Base-by-base conservation (phyloP, 2,888 invertebrate genomes). In the Margaritifera margaritifera region DNA sequence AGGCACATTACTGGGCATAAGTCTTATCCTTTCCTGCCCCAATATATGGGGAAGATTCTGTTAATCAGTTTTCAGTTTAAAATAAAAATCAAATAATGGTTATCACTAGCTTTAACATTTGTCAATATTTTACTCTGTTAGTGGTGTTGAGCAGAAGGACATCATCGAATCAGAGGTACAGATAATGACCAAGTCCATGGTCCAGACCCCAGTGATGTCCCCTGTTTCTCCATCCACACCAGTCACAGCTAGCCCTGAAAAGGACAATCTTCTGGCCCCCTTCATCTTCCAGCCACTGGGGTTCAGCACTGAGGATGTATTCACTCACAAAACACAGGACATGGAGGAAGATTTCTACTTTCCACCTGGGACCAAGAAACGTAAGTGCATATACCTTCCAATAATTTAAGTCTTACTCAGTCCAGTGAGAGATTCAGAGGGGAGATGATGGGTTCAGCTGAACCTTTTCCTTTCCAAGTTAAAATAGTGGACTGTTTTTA, bases 91-190 rank as follows among this genome's bases (percentile, higher is more conserved):
- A n/a, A n/a, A n/a, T n/a, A n/a, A n/a, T 42, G 42, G 15, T 15
- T 42, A 42, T 15, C 42, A 11, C 42, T 31, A 18, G 64, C 27
- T 24, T 57, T 5, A 20, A 20, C 15, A 50, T 18, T 42, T 42
- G 42, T 42, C 42, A 11, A 2, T 42, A 3, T 42, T 31, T 62
- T 56, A 56, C 15, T 62, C 52, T 75, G 72, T 11, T 72, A 84
- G 84, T 70, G 76, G 69, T 58, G 76, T 83, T 42, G 79, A 83
- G 71, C 71, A 85, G 31, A 72, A 75, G 54, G 78, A 76, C 2
- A 66, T 77, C n/a, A 74, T 84, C 1, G 60, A 84, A 55, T 79
- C 83, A 1, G 68, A 74, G 2, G 80, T 83, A 25, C 85, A 85
- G 67, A 56, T 42, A 18, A 19, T 5, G 11, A 22, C 24, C 20